Base-by-base conservation (phyloP, 2,888 invertebrate species). In the Drosophila formosana region DNA sequence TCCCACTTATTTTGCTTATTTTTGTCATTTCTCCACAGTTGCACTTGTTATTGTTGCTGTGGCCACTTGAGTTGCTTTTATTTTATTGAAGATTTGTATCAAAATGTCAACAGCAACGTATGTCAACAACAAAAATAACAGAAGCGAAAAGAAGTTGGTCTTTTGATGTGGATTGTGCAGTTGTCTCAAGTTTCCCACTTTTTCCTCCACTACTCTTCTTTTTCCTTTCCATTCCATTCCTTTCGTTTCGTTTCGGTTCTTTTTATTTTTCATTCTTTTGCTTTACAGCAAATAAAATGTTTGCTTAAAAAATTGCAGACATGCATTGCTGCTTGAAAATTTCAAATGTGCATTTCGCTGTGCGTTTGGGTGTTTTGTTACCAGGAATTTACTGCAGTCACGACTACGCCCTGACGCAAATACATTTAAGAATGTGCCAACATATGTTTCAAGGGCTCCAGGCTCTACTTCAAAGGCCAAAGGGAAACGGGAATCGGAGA, bases 71-170 rank as follows among this genome's bases (percentile, higher is more conserved):
- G 76, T 61, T 83, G 75, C 79, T 83, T 88, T 83, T 86, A 73
- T 75, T 88, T 83, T 82, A 79, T 86, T 86, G 87, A 79, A 89
- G 89, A 88, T 83, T 86, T 87, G 75, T 87, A 81, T 81, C 81
- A 87, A 79, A 87, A 89, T 83, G 85, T 89, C 85, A 86, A 89
- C 77, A 87, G 63, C 70, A 72, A 75, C 67, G 72, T 71, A 75
- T 78, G 78, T 83, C 81, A 83, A 76, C 83, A 78, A 45, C 62
- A 53, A 50, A 30, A 51, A 55, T 23, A 62, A 62, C 28, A 69
- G 49, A 50, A 51, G 37, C 49, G 30, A 45, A 62, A 74, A 47
- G 64, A 71, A 84, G 72, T 77, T 77, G 76, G 62, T 77, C 74
- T 74, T 74, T 72, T 72, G 67, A 72, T 84, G 72, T 80, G 88